Base-by-base conservation (phyloP, 1,140 invertebrate genomes). In the Araneus ventricosus region DNA sequence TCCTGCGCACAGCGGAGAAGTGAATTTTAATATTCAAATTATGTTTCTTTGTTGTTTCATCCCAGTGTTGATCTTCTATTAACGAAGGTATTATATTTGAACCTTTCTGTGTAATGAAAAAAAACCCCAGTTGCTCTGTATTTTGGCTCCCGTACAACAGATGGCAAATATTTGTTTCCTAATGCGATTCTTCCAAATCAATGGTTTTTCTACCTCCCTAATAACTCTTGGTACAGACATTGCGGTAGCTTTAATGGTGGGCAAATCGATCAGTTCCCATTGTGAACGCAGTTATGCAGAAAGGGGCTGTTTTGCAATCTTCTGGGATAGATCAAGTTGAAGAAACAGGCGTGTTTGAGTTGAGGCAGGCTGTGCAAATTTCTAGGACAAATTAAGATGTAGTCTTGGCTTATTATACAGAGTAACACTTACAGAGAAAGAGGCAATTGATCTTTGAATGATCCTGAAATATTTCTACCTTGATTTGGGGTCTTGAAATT, bases 121-220 rank as follows among this genome's bases (percentile, higher is more conserved):
- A n/a, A n/a, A n/a, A n/a, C n/a, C n/a, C n/a, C n/a, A n/a, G n/a
- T n/a, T n/a, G n/a, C n/a, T n/a, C n/a, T n/a, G n/a, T n/a, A n/a
- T n/a, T n/a, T n/a, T n/a, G n/a, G n/a, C 41, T 30, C 34, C 85
- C 24, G 17, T 7, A 87, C 85, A 37, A 39, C 85, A 87, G 30
- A 87, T 59, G 57, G 52, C 30, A 63, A 87, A 87, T 87, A 87
- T 87, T 87, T 87, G 45, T 7, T 87, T 87, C 27, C 0, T 24
- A 63, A 87, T 87, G 57, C 27, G 80, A 45, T 87, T n/a, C 52
- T 17, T 87, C 30, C 27, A 30, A 63, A 61, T n/a, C 85, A 37
- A 63, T 37, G 85, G 22, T 20, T 8, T 59, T 37, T 61, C 7
- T 45, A 17, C 17, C 24, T 57, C 30, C 30, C 20, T 39, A 87